A percentile compares a stretch with the other conserved stretches of the same genome.
These are phyloP conservation scores for Noctua janthe DNA, from an alignment of 2,888 invertebrate genomes.

Conservation along the genomic window DNA sequence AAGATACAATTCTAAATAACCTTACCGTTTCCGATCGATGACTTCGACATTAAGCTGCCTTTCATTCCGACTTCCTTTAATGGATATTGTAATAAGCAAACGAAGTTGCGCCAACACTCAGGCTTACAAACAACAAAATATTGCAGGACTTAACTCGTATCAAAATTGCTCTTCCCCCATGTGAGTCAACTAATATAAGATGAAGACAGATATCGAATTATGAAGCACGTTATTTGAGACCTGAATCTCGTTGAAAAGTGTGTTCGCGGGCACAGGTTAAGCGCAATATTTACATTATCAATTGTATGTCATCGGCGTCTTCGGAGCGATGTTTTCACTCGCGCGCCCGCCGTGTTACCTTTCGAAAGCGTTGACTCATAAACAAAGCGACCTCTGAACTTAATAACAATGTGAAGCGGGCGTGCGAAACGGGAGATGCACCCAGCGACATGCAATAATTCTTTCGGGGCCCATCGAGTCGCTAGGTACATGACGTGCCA, in stretches of 20 bases:
- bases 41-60: constrained; percentile 74
- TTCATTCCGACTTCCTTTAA: constrained; percentile 69
- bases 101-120: constrained; percentile 30
- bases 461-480: constrained; percentile 84
- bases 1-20: constrained; percentile 79
- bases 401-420: constrained; percentile 89
- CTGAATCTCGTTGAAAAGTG: constrained; percentile 77
- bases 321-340: constrained; percentile 87
- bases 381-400: constrained; percentile 90
- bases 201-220: constrained; percentile 44
- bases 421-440: constrained; percentile 90
- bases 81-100: constrained; percentile 55
- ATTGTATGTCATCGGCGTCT: constrained; percentile 88
- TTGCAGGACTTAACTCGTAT: not conserved
- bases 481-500: constrained; percentile 81
- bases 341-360: constrained; percentile 86
- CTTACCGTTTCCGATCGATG: constrained; percentile 74
- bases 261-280: constrained; percentile 81
- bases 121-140: constrained; percentile 7
- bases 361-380: constrained; percentile 89
- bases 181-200: constrained; percentile 22
- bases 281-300: constrained; percentile 88
- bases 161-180: not conserved
- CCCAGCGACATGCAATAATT: constrained; percentile 86
- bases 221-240: constrained; percentile 72